Evolutionary conservation across 2,113 vertebrate genomes (phyloP).

Genomic region (Callocephalon fimbriatum): DNA sequence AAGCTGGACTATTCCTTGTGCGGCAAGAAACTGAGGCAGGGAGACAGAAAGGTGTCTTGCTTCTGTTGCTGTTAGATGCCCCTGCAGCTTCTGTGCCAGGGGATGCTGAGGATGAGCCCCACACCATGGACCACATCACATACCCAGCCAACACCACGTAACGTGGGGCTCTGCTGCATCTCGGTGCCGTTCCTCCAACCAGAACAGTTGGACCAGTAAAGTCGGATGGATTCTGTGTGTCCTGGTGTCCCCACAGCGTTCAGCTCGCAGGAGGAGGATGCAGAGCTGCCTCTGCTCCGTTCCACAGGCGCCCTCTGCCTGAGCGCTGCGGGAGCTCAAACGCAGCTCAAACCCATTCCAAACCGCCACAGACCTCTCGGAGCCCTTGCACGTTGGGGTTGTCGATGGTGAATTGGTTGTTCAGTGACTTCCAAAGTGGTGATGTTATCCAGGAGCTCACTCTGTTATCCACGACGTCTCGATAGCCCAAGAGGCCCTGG

Average conservation of each 20-base stretch:
- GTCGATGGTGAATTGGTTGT: background rate
- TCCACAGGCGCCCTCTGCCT: constrained; percentile 46
- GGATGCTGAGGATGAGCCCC: background rate
- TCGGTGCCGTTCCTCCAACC: background rate
- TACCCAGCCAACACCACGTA: fast-evolving
- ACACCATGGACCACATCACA: background rate
- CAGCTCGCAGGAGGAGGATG: too few species aligned
- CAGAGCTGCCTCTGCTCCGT: background rate
- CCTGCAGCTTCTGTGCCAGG: background rate
- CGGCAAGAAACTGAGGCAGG: fast-evolving
- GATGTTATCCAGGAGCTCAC: background rate
- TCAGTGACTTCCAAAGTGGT: background rate
- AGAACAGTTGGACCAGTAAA: fast-evolving
- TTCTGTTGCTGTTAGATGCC: background rate
- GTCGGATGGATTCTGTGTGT: fast-evolving
- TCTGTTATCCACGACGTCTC: background rate
- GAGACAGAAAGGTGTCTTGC: too few species aligned
- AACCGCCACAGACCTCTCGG: background rate
- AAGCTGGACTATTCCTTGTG: fast-evolving
- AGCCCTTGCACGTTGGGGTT: background rate
- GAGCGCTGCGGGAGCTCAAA: background rate
- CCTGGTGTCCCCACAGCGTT: fast-evolving
- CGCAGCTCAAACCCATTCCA: background rate
- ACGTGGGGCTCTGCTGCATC: background rate
- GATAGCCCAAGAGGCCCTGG: background rate